Evolutionary conservation across 2,888 invertebrate genomes (phyloP).

Genomic region (Spatulosminthurus flaviceps): DNA sequence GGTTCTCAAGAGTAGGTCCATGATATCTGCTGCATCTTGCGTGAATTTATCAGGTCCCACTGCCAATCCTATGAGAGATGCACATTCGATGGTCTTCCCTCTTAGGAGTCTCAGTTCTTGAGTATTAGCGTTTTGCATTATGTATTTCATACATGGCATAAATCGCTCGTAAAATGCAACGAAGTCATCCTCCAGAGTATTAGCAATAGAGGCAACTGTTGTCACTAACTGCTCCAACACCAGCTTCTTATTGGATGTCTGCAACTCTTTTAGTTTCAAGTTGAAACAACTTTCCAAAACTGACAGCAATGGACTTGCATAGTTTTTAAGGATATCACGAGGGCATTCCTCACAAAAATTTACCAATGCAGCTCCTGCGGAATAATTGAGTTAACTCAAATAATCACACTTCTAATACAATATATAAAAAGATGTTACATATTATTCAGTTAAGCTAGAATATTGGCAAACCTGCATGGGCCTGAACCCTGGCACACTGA

Average conservation of each 20-base stretch:
- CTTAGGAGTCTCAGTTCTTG: constrained; percentile 80
- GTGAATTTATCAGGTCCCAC: constrained; percentile 67
- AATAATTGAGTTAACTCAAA: not conserved
- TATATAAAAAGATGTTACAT: not conserved
- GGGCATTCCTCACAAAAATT: constrained; percentile 99
- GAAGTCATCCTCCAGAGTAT: constrained; percentile 97
- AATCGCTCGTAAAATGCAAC: constrained; percentile 88
- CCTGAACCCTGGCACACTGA: constrained; percentile 91
- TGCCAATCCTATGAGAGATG: constrained; percentile 88
- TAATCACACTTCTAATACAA: not conserved
- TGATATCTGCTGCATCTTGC: constrained; percentile 89
- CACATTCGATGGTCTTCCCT: constrained; percentile 99
- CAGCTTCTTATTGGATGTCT: constrained; percentile 92
- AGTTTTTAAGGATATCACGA: constrained; percentile 88
- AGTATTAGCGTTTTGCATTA: constrained; percentile 91
- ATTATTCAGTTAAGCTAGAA: no score
- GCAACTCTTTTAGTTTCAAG: constrained; percentile 92
- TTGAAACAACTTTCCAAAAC: constrained; percentile 90
- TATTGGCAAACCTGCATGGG: constrained; percentile 72
- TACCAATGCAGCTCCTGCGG: constrained; percentile 89
- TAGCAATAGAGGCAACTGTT: constrained; percentile 97
- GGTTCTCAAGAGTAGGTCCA: constrained; percentile 91
- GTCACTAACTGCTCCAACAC: constrained; percentile 99
- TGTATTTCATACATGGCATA: constrained; percentile 84
- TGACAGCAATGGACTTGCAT: constrained; percentile 83